These are phyloP conservation scores for Paelopatides confundens DNA, from an alignment of 53 echinoderm and acorn worm species.

Conservation along the genomic window DNA sequence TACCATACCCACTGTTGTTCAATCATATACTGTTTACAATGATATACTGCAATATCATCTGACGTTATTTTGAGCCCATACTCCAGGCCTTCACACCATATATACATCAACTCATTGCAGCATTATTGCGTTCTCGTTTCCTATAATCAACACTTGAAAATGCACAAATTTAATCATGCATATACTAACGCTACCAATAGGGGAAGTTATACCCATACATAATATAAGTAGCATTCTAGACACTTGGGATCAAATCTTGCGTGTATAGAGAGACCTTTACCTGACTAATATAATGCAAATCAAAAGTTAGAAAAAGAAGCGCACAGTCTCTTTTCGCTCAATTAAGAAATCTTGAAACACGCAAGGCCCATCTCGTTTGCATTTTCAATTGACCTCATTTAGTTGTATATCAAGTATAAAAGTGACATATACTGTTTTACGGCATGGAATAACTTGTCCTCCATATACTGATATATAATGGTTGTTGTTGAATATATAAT, in stretches of 20 bases:
- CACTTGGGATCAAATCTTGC: slow-evolving; percentile 38
- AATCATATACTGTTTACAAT: no score
- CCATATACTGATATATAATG: no score
- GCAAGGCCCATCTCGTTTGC: neutral
- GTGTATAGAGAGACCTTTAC: neutral
- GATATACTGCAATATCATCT: no score
- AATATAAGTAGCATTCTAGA: neutral
- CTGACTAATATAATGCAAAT: neutral
- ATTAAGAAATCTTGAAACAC: slow-evolving; percentile 25
- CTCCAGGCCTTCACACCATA: no score
- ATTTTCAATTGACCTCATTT: slow-evolving; percentile 34
- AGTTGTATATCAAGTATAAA: neutral
- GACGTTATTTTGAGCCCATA: no score
- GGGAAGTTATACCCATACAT: neutral
- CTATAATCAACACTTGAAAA: neutral
- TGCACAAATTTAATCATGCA: neutral
- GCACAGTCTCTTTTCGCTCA: slow-evolving; percentile 32
- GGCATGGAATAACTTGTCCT: slow-evolving; percentile 20
- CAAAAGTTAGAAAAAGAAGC: neutral
- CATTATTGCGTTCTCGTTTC: no score
- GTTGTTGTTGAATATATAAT: neutral
- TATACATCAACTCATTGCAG: no score
- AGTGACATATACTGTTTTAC: neutral
- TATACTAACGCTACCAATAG: neutral
- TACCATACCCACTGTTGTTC: no score